Percentiles rank a stretch among this genome's conserved stretches.
phyloP scores from a whole-genome alignment of 2,888 invertebrate genomes.

The Unio pictorum region DNA sequence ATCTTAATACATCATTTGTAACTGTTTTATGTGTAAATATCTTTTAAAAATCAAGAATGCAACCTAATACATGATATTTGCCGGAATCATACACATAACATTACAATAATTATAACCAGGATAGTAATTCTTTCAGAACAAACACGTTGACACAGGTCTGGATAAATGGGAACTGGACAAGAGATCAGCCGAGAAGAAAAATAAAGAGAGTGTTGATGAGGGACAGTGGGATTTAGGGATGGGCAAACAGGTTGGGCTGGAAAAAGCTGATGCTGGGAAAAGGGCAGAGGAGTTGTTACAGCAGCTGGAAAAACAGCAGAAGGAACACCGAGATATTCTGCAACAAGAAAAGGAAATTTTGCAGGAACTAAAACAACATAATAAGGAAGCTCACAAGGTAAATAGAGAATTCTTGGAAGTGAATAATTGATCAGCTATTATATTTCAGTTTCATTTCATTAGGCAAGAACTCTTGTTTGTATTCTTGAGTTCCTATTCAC shows the following conservation, averaged over 20 bases:
- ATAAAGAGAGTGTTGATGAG: conserved; percentile 10
- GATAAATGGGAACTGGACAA: conserved; percentile 1
- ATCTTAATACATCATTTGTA: too few relatives aligned
- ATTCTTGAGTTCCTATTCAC: too few relatives aligned
- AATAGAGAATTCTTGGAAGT: neutral
- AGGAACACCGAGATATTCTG: conserved; percentile 60
- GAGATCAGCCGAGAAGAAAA: conserved; percentile 2
- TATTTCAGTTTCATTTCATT: too few relatives aligned
- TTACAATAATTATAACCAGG: neutral
- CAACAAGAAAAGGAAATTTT: conserved; percentile 65
- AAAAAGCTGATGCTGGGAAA: conserved; percentile 28
- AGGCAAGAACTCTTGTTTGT: too few relatives aligned
- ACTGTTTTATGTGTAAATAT: too few relatives aligned
- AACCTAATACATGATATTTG: too few relatives aligned
- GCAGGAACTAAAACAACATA: conserved; percentile 64
- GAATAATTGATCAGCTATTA: too few relatives aligned
- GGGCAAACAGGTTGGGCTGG: conserved; percentile 12
- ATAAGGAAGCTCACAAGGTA: conserved; percentile 48
- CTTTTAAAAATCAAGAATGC: too few relatives aligned
- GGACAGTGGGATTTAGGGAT: conserved; percentile 8
- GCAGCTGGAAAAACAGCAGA: conserved; percentile 59
- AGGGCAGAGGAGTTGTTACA: conserved; percentile 33
- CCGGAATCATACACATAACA: too few relatives aligned
- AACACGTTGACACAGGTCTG: conserved; percentile 2
- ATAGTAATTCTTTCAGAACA: conserved; percentile 1